Evolutionary conservation across 2,797 vertebrate genomes (phyloP), one percentile per base, ranked within the genome.

Genomic region (Loris lydekkerianus): DNA sequence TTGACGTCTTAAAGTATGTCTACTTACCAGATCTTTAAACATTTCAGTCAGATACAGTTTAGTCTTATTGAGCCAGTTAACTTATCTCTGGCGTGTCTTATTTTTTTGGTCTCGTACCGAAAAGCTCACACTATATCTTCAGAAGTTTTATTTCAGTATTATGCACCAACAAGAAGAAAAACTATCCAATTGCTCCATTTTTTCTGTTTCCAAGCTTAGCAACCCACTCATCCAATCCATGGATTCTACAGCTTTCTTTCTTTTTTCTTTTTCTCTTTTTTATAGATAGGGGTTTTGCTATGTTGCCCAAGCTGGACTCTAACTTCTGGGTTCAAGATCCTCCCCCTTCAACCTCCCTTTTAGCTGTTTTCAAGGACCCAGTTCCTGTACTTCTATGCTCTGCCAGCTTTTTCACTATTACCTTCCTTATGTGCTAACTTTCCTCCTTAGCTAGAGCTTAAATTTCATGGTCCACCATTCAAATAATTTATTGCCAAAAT

Each of bases 91-190:
- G 17, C 49, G 8, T 80, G 13, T 82, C 76, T 85, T 72, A 46
- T 65, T 70, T 92, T 94, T 77, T 25, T 72, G 15, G 49, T 56
- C 40, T 67, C 87, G 14, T 34, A 73, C 58, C 58, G 89, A 92
- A 84, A 89, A 6, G 1, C 67, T 70, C 29, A 60, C 20, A 40
- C 27, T 56, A 0, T 94, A 82, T 61, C 73, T 82, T 81, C 25
- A 63, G 40, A 89, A 58, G 40, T 63, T 96, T 95, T 93, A 20
- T 92, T 86, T 91, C 49, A 73, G 29, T 73, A 82, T 85, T 85
- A 86, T 61, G 21, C 46, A 88, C 20, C 23, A 65, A 84, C 37
- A 37, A 37, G 37, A 69, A 31, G 69, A 70, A 53, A 84, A 73
- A 40, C 31, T 92, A 60, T 18, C 25, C 58, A 46, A 49, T 27